Conservation (phyloP, 1,140 invertebrate genomes). For the Heterodera carotae region DNA sequence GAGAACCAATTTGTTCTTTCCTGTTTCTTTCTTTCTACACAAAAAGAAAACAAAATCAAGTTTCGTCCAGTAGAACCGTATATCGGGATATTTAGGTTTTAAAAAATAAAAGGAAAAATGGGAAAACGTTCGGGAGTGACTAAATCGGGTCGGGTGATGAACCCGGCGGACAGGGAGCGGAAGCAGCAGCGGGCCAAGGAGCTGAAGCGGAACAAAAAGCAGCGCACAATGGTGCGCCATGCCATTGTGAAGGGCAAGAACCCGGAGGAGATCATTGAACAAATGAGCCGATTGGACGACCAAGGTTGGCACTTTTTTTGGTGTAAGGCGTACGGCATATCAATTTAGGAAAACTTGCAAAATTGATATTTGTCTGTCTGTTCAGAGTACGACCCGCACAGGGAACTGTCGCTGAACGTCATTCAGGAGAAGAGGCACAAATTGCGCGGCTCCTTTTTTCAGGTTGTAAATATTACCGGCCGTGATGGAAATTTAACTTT, state of each 20-base stretch:
- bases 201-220: conserved; percentile 68
- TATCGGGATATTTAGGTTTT: too few species aligned
- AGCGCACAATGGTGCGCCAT: conserved; percentile 68
- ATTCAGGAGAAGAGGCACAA: conserved; percentile 52
- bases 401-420: conserved; percentile 50
- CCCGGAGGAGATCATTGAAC: conserved; percentile 67
- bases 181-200: conserved; percentile 60
- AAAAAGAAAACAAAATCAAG: too few species aligned
- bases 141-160: conserved; percentile 63
- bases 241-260: conserved; percentile 69
- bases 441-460: conserved; percentile 41
- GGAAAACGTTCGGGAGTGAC: conserved; percentile 36
- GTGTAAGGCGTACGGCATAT: too few species aligned
- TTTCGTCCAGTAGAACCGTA: too few species aligned
- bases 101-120: too few species aligned
- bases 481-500: not conserved
- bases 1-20: too few species aligned
- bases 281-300: conserved; percentile 68
- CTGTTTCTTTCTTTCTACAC: too few species aligned
- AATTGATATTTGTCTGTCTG: not conserved
- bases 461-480: conserved; percentile 22
- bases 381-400: conserved; percentile 51
- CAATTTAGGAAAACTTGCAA: not conserved
- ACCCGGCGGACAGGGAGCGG: conserved; percentile 69
- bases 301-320: conserved; percentile 63